A percentile compares a stretch with the other conserved stretches of the same genome.
Conservation (phyloP, 2,888 invertebrate genomes). For the Cremastobaeus sp. region DNA sequence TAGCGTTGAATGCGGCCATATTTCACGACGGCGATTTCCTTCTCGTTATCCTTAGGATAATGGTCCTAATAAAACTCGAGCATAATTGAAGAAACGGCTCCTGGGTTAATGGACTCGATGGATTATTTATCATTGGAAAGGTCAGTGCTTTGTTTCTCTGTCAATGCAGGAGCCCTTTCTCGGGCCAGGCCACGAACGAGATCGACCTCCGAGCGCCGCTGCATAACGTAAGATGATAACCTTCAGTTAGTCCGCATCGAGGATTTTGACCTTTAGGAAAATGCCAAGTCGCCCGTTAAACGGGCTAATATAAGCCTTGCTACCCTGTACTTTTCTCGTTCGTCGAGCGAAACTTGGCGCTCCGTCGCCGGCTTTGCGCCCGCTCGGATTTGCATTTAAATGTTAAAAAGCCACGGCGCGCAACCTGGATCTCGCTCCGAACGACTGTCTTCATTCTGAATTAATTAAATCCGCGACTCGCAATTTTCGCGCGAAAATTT, state of each 20-base stretch:
- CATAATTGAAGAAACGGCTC: constrained; percentile 17
- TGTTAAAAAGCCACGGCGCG: constrained; percentile 32
- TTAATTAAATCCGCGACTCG: constrained; percentile 24
- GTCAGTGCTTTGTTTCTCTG: constrained; percentile 72
- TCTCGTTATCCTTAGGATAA: too few species aligned
- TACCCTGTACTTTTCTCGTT: constrained; percentile 45
- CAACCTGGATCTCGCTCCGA: constrained; percentile 9
- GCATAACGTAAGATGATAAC: constrained; percentile 67
- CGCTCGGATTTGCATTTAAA: constrained; percentile 54
- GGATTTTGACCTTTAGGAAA: constrained; percentile 73
- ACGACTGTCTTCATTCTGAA: constrained; percentile 28
- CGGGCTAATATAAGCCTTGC: constrained; percentile 69
- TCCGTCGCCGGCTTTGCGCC: constrained; percentile 10
- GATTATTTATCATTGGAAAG: constrained; percentile 65
- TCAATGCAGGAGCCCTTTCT: constrained; percentile 57
- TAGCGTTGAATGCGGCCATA: too few species aligned
- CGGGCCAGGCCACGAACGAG: constrained; percentile 51
- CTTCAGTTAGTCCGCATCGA: constrained; percentile 62
- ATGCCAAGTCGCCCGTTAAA: constrained; percentile 72
- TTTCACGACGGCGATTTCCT: too few species aligned
- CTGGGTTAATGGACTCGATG: constrained; percentile 23
- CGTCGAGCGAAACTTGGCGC: constrained; percentile 44
- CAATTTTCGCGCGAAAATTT: constrained; percentile 36
- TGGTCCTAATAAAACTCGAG: too few species aligned
- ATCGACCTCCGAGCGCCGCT: constrained; percentile 64